These are phyloP conservation scores for Aphaenogaster floridana DNA, from an alignment of 1,140 invertebrate species.

Conservation along the genomic window DNA sequence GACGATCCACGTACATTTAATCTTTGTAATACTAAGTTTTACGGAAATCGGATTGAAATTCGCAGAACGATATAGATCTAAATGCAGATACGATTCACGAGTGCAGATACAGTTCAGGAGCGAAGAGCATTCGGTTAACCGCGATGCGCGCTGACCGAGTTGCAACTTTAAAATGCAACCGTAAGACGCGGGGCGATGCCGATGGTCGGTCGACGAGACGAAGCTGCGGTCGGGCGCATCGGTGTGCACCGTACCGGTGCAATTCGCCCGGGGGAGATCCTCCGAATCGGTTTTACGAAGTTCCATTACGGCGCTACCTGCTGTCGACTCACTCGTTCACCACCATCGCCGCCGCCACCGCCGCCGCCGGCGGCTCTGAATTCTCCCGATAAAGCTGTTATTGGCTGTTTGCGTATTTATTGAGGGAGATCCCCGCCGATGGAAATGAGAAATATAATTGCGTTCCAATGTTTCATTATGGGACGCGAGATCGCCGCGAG, in stretches of 20 bases:
- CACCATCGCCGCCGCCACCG: not conserved
- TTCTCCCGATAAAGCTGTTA: slow-evolving; percentile 62
- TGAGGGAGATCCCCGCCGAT: slow-evolving; percentile 55
- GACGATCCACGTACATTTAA: not conserved
- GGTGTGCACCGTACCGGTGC: slow-evolving; percentile 47
- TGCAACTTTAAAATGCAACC: slow-evolving; percentile 59
- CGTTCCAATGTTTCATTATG: slow-evolving; percentile 60
- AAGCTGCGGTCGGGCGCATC: slow-evolving; percentile 51
- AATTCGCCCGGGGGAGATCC: slow-evolving; percentile 56
- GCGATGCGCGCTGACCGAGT: slow-evolving; percentile 38
- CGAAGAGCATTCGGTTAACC: slow-evolving; percentile 38
- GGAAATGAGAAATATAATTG: slow-evolving; percentile 66
- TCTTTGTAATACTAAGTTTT: not conserved
- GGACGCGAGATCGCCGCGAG: slow-evolving; percentile 54
- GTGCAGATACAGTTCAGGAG: not conserved
- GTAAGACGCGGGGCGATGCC: slow-evolving; percentile 38
- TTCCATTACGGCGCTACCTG: slow-evolving; percentile 60
- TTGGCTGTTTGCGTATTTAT: slow-evolving; percentile 65
- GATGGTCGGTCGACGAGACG: slow-evolving; percentile 22
- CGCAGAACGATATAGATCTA: not conserved
- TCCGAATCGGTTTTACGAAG: slow-evolving; percentile 62
- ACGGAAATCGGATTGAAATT: not conserved
- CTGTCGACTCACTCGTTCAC: slow-evolving; percentile 56
- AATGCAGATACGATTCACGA: slow-evolving; percentile 22
- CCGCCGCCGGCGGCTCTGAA: slow-evolving; percentile 45